Conservation (phyloP, 2,888 invertebrate genomes). For the Conistra vaccinii region DNA sequence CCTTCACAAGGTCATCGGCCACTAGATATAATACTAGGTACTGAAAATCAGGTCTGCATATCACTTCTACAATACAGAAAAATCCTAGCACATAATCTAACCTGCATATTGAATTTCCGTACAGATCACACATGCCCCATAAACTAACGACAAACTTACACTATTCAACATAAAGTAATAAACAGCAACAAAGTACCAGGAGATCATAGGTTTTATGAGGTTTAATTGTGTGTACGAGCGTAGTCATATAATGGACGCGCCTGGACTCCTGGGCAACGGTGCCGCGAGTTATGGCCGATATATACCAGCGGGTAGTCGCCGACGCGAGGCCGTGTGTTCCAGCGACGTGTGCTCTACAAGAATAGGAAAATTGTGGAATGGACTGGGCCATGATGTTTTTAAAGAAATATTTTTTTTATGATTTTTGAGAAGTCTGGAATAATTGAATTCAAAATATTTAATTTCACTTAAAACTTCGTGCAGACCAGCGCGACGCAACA, state of each 20-base stretch:
- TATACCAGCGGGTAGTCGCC: constrained; percentile 72
- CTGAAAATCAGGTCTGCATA: not conserved
- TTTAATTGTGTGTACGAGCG: constrained; percentile 78
- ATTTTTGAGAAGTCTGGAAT: too few species aligned
- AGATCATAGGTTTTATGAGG: constrained; percentile 78
- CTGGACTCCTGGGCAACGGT: constrained; percentile 78
- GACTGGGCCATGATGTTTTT: not conserved
- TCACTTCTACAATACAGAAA: not conserved
- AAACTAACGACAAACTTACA: constrained; percentile 48
- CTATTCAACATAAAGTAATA: constrained; percentile 59
- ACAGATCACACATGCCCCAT: constrained; percentile 50
- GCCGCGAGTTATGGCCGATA: constrained; percentile 76
- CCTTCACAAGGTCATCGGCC: too few species aligned
- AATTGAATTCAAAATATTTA: too few species aligned
- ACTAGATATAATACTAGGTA: not conserved
- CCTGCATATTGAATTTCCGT: constrained; percentile 34
- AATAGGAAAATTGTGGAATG: constrained; percentile 53
- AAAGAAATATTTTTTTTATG: too few species aligned
- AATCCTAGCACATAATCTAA: constrained; percentile 9
- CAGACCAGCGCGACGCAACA: too few species aligned
- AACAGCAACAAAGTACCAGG: constrained; percentile 72
- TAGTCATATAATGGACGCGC: constrained; percentile 78
- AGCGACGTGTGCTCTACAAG: constrained; percentile 70
- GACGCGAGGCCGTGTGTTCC: constrained; percentile 74
- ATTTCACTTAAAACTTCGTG: too few species aligned